These are phyloP conservation scores for Nephrotoma flavescens DNA, from an alignment of 2,888 invertebrate species.

Conservation along the genomic window DNA sequence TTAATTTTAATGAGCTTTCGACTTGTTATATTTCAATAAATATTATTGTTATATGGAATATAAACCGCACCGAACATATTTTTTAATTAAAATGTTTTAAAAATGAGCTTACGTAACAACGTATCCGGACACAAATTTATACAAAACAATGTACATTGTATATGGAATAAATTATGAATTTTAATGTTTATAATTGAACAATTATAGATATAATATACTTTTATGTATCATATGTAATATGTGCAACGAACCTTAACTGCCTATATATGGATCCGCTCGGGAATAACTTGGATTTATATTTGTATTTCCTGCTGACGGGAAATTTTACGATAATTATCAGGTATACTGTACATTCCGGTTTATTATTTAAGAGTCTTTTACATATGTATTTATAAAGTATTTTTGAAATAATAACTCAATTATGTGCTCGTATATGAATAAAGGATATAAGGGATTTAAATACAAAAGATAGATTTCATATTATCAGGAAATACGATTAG, in stretches of 20 bases:
- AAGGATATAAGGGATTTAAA: too few species aligned
- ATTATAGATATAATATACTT: not conserved
- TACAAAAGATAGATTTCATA: too few species aligned
- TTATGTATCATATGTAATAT: not conserved
- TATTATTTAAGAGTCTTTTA: not conserved
- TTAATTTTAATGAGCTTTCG: not conserved
- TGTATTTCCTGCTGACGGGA: not conserved
- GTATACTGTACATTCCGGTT: not conserved
- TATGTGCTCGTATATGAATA: not conserved
- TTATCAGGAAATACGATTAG: too few species aligned
- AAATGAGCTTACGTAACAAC: not conserved
- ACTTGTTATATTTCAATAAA: not conserved
- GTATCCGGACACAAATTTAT: not conserved
- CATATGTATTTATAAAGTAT: not conserved
- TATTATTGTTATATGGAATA: not conserved
- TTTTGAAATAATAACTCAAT: not conserved
- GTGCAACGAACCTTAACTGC: not conserved
- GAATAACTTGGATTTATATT: not conserved
- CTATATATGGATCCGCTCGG: not conserved
- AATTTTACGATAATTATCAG: not conserved
- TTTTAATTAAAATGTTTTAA: not conserved
- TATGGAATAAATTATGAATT: not conserved
- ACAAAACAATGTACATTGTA: not conserved
- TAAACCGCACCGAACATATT: not conserved
- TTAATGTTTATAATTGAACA: not conserved